Conservation (phyloP, 2,888 invertebrate genomes). For the Cephus runcator region DNA sequence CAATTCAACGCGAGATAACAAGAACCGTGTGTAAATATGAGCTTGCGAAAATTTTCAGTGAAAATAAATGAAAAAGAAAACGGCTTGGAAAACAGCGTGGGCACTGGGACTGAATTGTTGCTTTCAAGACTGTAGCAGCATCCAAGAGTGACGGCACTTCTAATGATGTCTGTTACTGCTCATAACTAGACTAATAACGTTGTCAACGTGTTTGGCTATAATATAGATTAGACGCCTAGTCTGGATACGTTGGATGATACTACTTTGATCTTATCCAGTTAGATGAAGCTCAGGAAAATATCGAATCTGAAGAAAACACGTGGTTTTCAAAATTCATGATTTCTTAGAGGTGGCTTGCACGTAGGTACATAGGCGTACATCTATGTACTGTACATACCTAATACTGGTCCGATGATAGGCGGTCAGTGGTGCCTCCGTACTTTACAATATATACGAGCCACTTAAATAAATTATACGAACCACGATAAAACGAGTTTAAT, state of each 20-base stretch:
- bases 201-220: background rate
- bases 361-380: background rate
- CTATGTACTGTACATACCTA: background rate
- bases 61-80: background rate
- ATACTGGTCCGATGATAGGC: background rate
- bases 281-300: background rate
- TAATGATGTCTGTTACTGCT: background rate
- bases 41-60: background rate
- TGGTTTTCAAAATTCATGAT: background rate
- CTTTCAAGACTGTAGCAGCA: background rate
- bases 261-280: background rate
- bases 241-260: background rate
- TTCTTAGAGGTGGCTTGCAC: background rate
- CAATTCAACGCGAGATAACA: too few species aligned
- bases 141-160: background rate
- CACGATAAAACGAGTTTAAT: slow-evolving; percentile 56
- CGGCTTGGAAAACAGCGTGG: background rate
- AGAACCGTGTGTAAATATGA: background rate
- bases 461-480: slow-evolving; percentile 50
- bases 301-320: background rate
- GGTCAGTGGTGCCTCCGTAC: background rate
- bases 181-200: background rate
- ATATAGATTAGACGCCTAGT: background rate
- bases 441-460: slow-evolving; percentile 17
- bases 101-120: background rate